Evolutionary conservation across 1,140 invertebrate genomes (phyloP).

Genomic region (Drosophila leontia): DNA sequence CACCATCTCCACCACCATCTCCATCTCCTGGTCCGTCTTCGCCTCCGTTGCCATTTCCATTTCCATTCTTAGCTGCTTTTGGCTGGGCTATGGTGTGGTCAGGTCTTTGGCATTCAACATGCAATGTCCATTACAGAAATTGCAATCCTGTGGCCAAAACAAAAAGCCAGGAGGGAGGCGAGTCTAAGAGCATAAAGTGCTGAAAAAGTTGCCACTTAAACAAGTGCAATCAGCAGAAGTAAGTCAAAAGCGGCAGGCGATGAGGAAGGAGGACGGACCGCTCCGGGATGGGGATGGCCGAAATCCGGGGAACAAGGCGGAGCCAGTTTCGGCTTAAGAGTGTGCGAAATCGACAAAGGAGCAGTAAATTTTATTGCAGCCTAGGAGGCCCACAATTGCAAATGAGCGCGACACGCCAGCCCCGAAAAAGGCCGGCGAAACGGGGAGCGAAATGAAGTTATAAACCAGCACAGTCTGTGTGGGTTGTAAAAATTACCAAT

Average conservation of each 20-base stretch:
- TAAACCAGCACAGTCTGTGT: conserved; percentile 64
- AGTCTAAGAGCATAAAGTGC: conserved; percentile 30
- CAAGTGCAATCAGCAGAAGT: conserved; percentile 77
- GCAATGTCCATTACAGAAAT: conserved; percentile 78
- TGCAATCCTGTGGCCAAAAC: conserved; percentile 57
- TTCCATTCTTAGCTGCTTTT: conserved; percentile 28
- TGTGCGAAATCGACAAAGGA: conserved; percentile 76
- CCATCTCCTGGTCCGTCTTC: background rate
- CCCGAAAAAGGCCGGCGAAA: conserved; percentile 32
- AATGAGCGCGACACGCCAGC: conserved; percentile 76
- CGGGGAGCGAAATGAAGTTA: conserved; percentile 70
- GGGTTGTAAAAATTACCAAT: conserved; percentile 66
- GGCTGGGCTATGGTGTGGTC: conserved; percentile 36
- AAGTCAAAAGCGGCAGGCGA: conserved; percentile 58
- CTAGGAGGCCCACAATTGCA: conserved; percentile 58
- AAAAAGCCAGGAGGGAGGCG: conserved; percentile 19
- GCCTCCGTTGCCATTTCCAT: conserved; percentile 19
- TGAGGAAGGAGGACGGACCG: conserved; percentile 24
- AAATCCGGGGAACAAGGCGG: background rate
- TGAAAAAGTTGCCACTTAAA: conserved; percentile 72
- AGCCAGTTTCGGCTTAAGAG: conserved; percentile 57
- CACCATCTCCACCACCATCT: conserved; percentile 16
- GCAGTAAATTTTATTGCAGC: conserved; percentile 76
- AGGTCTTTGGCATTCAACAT: conserved; percentile 66
- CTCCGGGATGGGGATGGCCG: conserved; percentile 20